phyloP scores from a whole-genome alignment of 2,113 vertebrate species.

The Rhea americana region DNA sequence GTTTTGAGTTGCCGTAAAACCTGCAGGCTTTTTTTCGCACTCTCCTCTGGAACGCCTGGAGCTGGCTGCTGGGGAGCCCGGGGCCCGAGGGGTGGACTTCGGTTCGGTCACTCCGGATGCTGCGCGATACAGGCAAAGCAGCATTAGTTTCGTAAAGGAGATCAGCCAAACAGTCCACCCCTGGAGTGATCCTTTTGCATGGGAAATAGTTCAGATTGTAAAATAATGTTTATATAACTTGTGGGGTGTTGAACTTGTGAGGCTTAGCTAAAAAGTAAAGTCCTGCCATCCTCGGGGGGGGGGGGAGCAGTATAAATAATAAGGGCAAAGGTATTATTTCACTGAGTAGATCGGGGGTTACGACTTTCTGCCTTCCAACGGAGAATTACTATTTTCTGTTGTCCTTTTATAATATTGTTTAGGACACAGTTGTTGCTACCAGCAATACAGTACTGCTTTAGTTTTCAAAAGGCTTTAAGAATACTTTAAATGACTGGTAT shows the following conservation, averaged over 20 bases:
- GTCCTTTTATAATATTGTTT: not conserved
- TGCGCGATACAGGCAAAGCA: not conserved
- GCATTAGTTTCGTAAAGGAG: not conserved
- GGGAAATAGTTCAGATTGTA: constrained; percentile 29
- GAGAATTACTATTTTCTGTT: not conserved
- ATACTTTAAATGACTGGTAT: constrained; percentile 24
- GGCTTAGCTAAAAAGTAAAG: constrained; percentile 56
- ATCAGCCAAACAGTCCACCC: not conserved
- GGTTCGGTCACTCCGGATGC: not conserved
- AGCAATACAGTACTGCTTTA: not conserved
- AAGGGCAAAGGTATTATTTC: constrained; percentile 36
- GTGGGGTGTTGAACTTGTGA: constrained; percentile 50
- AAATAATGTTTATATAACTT: constrained; percentile 61
- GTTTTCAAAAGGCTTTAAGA: not conserved
- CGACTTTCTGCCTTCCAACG: not conserved
- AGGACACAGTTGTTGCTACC: not conserved
- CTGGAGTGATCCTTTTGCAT: not conserved
- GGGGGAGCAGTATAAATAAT: not conserved
- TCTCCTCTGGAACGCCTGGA: not conserved
- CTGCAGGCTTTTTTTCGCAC: not conserved
- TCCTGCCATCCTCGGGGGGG: not conserved
- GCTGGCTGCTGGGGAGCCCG: not conserved
- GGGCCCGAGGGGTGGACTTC: not conserved
- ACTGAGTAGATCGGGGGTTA: not conserved
- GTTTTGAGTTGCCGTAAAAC: not conserved